These are phyloP conservation scores for Intellagama lesueurii DNA, from an alignment of 2,797 vertebrate species.

Conservation along the genomic window DNA sequence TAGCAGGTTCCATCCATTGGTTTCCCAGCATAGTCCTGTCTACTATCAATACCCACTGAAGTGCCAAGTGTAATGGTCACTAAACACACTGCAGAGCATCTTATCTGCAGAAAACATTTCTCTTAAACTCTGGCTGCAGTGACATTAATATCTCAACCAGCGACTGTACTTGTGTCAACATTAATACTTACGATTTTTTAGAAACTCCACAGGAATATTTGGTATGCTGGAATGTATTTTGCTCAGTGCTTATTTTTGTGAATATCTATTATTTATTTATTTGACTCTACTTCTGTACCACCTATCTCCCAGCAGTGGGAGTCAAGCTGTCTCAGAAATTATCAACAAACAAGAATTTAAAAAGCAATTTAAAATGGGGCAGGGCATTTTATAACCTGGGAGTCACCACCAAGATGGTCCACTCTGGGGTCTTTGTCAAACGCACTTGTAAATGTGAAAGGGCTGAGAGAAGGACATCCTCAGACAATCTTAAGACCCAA, in stretches of 20 bases:
- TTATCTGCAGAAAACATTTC: constrained; percentile 17
- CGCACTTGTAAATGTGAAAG: too few relatives aligned
- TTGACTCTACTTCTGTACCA: too few relatives aligned
- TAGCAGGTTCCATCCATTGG: too few relatives aligned
- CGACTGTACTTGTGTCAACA: constrained; percentile 25
- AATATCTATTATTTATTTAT: neutral
- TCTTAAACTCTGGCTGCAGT: constrained; percentile 26
- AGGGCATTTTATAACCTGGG: too few relatives aligned
- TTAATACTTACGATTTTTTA: constrained; percentile 1
- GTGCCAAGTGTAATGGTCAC: constrained; percentile 8
- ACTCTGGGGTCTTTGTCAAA: too few relatives aligned
- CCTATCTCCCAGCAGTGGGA: too few relatives aligned
- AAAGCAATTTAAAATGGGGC: too few relatives aligned
- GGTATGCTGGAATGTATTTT: neutral
- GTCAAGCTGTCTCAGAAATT: too few relatives aligned
- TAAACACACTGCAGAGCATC: constrained; percentile 17
- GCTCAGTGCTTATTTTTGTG: neutral
- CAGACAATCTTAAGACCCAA: too few relatives aligned
- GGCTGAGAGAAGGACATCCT: too few relatives aligned
- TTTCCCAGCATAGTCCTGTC: neutral
- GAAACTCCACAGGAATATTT: constrained; percentile 16
- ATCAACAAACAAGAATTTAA: neutral
- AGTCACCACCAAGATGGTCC: too few relatives aligned
- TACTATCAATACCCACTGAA: constrained; percentile 22
- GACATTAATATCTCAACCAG: constrained; percentile 32